A percentile compares a stretch with the other conserved stretches of the same genome.
These are phyloP conservation scores for Lepidocyrtinus sp. DNA, from an alignment of 2,888 invertebrate genomes.

Conservation along the genomic window DNA sequence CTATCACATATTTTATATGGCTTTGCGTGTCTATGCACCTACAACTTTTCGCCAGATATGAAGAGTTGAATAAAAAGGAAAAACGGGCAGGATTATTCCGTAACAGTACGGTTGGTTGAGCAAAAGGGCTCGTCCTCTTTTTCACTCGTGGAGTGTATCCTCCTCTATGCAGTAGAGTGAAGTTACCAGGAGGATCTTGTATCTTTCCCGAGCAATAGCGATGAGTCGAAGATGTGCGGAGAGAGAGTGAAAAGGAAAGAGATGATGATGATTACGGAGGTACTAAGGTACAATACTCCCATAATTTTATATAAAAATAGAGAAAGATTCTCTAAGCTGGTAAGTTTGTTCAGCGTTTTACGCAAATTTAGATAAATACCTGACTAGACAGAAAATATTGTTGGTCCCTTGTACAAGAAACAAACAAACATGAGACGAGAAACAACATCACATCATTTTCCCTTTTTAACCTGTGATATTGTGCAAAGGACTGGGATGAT, in stretches of 20 bases:
- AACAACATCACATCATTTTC: conserved; percentile 11
- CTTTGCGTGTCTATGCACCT: conserved; percentile 11
- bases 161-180: conserved; percentile 28
- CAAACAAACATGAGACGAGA: not conserved
- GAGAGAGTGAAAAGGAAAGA: conserved; percentile 31
- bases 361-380: conserved; percentile 57
- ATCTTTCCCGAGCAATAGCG: conserved; percentile 56
- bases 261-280: too few relatives aligned
- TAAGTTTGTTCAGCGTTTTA: conserved; percentile 39
- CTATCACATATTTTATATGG: too few relatives aligned
- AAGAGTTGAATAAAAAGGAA: conserved; percentile 2
- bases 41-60: conserved; percentile 20
- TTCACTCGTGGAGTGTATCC: conserved; percentile 53
- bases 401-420: not conserved
- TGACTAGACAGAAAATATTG: too few relatives aligned
- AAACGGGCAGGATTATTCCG: conserved; percentile 53
- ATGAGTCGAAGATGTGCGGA: conserved; percentile 57
- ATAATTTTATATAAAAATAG: too few relatives aligned
- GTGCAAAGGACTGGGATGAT: not conserved
- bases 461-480: conserved; percentile 34
- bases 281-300: too few relatives aligned
- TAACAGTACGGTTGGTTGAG: conserved; percentile 51
- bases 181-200: conserved; percentile 56
- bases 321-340: not conserved
- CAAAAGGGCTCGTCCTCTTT: conserved; percentile 58